These are phyloP conservation scores for Sesia bembeciformis DNA, from an alignment of 2,888 invertebrate species.

Conservation along the genomic window DNA sequence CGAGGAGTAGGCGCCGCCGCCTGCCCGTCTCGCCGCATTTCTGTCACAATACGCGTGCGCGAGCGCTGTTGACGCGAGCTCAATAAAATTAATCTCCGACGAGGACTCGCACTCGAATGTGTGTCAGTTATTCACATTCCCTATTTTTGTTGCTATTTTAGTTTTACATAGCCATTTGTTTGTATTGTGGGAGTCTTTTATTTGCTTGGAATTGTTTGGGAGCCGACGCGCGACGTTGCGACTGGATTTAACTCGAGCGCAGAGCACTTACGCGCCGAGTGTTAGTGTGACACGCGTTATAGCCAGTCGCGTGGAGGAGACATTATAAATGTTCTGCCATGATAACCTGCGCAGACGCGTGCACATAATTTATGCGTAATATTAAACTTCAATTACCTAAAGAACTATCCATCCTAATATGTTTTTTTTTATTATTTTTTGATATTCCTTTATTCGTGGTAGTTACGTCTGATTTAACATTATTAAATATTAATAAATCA, in stretches of 20 bases:
- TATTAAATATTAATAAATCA: too few species aligned
- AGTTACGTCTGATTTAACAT: too few species aligned
- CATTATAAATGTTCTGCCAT: slow-evolving; percentile 22
- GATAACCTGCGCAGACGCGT: slow-evolving; percentile 1
- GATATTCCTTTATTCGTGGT: too few species aligned
- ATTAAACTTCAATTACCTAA: neutral
- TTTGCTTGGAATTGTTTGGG: slow-evolving; percentile 19
- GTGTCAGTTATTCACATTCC: slow-evolving; percentile 50
- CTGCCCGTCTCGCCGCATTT: neutral
- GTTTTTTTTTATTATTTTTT: too few species aligned
- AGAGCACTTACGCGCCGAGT: neutral
- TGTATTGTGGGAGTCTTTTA: slow-evolving; percentile 25
- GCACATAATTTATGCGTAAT: neutral
- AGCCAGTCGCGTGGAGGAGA: slow-evolving; percentile 27
- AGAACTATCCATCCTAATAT: too few species aligned
- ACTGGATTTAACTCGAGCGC: neutral
- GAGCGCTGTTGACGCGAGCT: slow-evolving; percentile 12
- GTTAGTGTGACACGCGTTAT: slow-evolving; percentile 24
- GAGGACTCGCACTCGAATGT: slow-evolving; percentile 27
- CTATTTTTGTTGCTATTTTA: slow-evolving; percentile 46
- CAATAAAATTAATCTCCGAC: slow-evolving; percentile 31
- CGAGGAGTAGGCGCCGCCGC: neutral
- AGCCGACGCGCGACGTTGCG: slow-evolving; percentile 1
- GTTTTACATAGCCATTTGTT: slow-evolving; percentile 30
- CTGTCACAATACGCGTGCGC: slow-evolving; percentile 4